These are phyloP conservation scores for Chaetura pelagica DNA, from an alignment of 2,113 vertebrate species.

Conservation along the genomic window DNA sequence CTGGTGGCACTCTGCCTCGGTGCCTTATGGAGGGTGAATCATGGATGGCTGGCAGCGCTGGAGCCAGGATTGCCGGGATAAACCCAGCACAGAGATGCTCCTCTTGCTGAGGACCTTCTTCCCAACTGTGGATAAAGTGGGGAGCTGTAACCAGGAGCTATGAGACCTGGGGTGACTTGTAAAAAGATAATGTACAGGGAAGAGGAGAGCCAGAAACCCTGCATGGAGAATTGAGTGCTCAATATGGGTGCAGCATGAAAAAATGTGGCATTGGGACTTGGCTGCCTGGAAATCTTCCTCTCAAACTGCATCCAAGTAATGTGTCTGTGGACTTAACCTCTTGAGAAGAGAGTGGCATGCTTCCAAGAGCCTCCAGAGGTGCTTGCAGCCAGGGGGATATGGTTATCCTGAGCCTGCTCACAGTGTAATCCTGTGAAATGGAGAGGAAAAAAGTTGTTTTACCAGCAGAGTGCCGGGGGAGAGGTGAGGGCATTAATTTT, in stretches of 20 bases:
- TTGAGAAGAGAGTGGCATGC: fast-evolving
- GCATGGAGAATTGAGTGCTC: fast-evolving
- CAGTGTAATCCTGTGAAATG: too few species aligned
- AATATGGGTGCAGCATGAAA: fast-evolving
- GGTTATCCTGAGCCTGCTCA: neutral
- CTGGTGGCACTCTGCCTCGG: fast-evolving
- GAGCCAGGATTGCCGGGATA: too few species aligned
- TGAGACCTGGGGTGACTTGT: slow-evolving; percentile 54
- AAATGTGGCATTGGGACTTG: neutral
- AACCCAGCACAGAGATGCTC: too few species aligned
- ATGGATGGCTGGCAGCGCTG: fast-evolving
- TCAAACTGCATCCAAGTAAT: too few species aligned
- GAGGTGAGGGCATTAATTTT: neutral
- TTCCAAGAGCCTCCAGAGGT: neutral
- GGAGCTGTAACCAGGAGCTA: slow-evolving; percentile 54
- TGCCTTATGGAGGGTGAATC: neutral
- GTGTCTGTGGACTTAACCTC: fast-evolving
- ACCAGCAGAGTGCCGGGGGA: fast-evolving
- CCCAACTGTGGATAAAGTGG: slow-evolving; percentile 34
- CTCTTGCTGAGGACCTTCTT: neutral
- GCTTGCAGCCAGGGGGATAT: neutral
- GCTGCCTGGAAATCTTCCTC: neutral
- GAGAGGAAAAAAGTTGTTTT: neutral
- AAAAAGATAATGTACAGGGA: slow-evolving; percentile 15
- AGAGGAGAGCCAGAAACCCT: neutral